phyloP scores from a whole-genome alignment of 2,888 invertebrate genomes.

The Drosophila cognata region DNA sequence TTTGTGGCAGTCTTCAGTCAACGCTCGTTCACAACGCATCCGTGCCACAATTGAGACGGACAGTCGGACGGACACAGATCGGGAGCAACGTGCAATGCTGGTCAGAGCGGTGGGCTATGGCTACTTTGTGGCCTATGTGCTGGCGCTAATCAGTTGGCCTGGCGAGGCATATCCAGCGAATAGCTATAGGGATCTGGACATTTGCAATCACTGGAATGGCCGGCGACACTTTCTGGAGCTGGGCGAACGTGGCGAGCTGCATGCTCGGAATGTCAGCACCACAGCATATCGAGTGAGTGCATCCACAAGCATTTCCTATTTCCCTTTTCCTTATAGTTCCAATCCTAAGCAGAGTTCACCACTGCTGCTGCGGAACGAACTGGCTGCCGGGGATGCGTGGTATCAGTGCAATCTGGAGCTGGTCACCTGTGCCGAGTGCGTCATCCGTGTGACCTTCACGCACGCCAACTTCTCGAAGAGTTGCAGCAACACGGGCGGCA shows the following conservation, averaged over 20 bases:
- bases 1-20: slow-evolving; percentile 75
- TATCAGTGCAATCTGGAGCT: slow-evolving; percentile 88
- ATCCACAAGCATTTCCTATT: neutral
- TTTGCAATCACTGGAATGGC: slow-evolving; percentile 85
- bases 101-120: slow-evolving; percentile 57
- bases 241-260: slow-evolving; percentile 84
- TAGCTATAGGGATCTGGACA: slow-evolving; percentile 83
- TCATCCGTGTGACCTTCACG: slow-evolving; percentile 85
- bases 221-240: slow-evolving; percentile 84
- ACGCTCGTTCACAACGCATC: slow-evolving; percentile 66
- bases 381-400: slow-evolving; percentile 81
- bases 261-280: slow-evolving; percentile 83
- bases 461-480: slow-evolving; percentile 83
- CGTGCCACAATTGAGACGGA: slow-evolving; percentile 24
- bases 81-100: slow-evolving; percentile 47
- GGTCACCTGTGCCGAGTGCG: slow-evolving; percentile 90
- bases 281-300: slow-evolving; percentile 83
- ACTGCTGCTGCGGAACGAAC: slow-evolving; percentile 70
- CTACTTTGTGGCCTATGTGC: slow-evolving; percentile 59
- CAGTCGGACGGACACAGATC: slow-evolving; percentile 2
- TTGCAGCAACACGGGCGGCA: slow-evolving; percentile 80
- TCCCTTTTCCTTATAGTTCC: neutral
- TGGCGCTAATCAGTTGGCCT: slow-evolving; percentile 52
- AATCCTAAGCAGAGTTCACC: slow-evolving; percentile 52
- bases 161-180: slow-evolving; percentile 76